Evolutionary conservation across 2,888 invertebrate species (phyloP).

Genomic region (Monoplex corrugatus): DNA sequence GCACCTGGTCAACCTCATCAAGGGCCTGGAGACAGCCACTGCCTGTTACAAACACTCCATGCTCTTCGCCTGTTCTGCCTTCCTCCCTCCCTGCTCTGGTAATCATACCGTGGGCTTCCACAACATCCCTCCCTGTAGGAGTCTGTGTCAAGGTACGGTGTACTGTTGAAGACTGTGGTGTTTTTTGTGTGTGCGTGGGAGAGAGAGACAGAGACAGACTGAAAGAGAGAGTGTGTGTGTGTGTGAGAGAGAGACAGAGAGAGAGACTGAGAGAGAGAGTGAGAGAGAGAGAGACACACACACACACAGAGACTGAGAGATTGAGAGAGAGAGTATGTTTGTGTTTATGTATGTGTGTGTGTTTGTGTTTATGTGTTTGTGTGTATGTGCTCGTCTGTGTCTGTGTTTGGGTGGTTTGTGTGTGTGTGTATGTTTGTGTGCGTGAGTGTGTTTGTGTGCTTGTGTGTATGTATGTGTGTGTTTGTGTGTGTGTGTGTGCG

Average conservation of each 20-base stretch:
- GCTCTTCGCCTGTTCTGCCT: slow-evolving; percentile 69
- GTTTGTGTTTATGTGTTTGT: too few relatives aligned
- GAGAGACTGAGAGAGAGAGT: background rate
- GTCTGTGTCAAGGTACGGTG: slow-evolving; percentile 70
- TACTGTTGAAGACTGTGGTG: background rate
- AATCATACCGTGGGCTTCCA: slow-evolving; percentile 54
- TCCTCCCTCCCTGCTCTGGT: slow-evolving; percentile 70
- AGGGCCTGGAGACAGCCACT: slow-evolving; percentile 64
- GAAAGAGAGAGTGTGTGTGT: background rate
- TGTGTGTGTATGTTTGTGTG: background rate
- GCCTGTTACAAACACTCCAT: slow-evolving; percentile 69
- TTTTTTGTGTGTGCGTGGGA: background rate
- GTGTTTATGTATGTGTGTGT: too few relatives aligned
- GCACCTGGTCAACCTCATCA: slow-evolving; percentile 58
- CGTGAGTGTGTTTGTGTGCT: slow-evolving; percentile 6
- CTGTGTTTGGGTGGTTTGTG: background rate
- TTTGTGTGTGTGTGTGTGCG: background rate
- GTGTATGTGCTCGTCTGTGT: background rate
- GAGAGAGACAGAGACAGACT: background rate
- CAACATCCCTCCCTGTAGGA: slow-evolving; percentile 72
- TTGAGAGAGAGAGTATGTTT: too few relatives aligned
- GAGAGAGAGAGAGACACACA: too few relatives aligned
- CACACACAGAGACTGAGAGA: too few relatives aligned
- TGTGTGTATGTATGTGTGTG: slow-evolving; percentile 5
- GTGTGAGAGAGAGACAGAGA: too few relatives aligned